Conservation (phyloP, 2,113 vertebrate genomes). For the Nothobranchius furzeri region DNA sequence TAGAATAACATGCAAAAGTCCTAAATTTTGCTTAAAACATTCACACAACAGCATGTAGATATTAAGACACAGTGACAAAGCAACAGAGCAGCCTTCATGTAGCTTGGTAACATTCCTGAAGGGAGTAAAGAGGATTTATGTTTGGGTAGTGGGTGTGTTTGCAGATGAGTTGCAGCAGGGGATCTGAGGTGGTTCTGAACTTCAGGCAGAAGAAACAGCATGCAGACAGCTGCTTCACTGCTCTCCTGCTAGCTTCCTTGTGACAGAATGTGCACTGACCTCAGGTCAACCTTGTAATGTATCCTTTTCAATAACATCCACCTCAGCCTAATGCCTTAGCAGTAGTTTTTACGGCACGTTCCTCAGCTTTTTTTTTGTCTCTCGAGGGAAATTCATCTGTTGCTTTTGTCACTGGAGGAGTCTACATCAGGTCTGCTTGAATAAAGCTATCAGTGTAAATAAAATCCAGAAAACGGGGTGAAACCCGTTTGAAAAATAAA, state of each 20-base stretch:
- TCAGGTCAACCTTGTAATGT: constrained; percentile 69
- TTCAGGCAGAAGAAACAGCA: constrained; percentile 31
- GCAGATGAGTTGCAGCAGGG: constrained; percentile 30
- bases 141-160: constrained; percentile 56
- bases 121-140: constrained; percentile 51
- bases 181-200: constrained; percentile 44
- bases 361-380: constrained; percentile 53
- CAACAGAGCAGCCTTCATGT: constrained; percentile 14
- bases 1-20: neutral
- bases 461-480: neutral
- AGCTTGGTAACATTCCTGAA: constrained; percentile 63
- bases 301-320: constrained; percentile 76
- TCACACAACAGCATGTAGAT: neutral
- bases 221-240: constrained; percentile 46
- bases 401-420: constrained; percentile 54
- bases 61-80: neutral
- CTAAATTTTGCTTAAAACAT: neutral
- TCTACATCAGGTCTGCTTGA: constrained; percentile 28
- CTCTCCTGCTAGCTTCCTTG: constrained; percentile 44
- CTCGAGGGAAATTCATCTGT: constrained; percentile 58
- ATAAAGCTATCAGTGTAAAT: constrained; percentile 18
- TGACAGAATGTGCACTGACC: constrained; percentile 57
- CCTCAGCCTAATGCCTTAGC: constrained; percentile 56
- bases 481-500: constrained; percentile 27
- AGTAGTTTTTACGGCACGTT: constrained; percentile 64